phyloP scores from a whole-genome alignment of 2,113 vertebrate genomes.

The Anolis carolinensis region DNA sequence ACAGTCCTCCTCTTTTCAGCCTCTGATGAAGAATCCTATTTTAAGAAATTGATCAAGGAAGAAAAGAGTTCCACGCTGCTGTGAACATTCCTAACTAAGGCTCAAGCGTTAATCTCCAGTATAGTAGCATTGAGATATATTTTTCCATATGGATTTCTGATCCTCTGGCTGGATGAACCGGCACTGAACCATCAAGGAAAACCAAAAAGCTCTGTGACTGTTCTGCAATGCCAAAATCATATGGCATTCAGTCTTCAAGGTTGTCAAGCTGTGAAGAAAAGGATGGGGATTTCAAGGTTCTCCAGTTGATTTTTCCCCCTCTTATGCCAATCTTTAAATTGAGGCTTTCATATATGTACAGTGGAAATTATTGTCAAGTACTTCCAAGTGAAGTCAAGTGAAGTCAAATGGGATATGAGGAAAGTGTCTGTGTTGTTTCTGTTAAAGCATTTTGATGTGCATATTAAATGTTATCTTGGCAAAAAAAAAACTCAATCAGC shows the following conservation, averaged over 20 bases:
- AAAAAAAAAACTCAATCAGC: conserved; percentile 55
- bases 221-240: conserved; percentile 74
- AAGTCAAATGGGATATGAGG: conserved; percentile 50
- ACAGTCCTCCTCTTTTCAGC: conserved; percentile 97
- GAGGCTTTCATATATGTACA: conserved; percentile 65
- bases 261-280: conserved; percentile 76
- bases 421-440: conserved; percentile 72
- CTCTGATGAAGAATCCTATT: conserved; percentile 97
- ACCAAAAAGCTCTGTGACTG: conserved; percentile 71
- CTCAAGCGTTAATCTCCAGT: conserved; percentile 79
- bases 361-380: conserved; percentile 64
- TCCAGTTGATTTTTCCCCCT: conserved; percentile 60
- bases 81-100: conserved; percentile 81
- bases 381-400: conserved; percentile 65
- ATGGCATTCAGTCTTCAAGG: conserved; percentile 74
- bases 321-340: conserved; percentile 66
- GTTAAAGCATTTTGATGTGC: conserved; percentile 68
- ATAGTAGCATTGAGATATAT: conserved; percentile 78
- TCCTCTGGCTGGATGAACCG: conserved; percentile 79
- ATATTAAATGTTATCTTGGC: conserved; percentile 62
- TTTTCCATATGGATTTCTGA: conserved; percentile 79
- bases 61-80: conserved; percentile 81
- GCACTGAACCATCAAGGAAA: conserved; percentile 75
- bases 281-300: conserved; percentile 70
- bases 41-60: conserved; percentile 96